Conservation (phyloP, 2,797 vertebrate genomes). For the Lepus oiostolus region DNA sequence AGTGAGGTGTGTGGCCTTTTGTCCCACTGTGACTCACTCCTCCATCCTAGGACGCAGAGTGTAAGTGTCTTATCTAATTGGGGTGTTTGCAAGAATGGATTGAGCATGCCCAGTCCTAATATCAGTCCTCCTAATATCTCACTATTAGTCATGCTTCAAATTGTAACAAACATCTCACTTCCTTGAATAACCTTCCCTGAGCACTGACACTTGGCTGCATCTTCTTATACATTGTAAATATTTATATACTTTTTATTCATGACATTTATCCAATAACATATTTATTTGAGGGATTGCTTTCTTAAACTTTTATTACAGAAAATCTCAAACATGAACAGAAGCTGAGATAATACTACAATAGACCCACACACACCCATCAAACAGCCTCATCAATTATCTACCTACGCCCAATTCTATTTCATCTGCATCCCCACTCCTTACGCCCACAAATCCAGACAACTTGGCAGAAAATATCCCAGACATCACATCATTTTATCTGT, state of each 20-base stretch:
- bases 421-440: background rate
- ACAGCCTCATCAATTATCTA: background rate
- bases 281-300: background rate
- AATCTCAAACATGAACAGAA: background rate
- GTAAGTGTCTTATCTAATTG: background rate
- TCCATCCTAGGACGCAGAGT: background rate
- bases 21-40: background rate
- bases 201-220: background rate
- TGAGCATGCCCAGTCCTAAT: background rate
- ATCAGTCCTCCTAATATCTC: background rate
- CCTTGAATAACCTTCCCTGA: background rate
- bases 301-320: constrained; percentile 8
- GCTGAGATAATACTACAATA: background rate
- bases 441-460: background rate
- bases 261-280: background rate
- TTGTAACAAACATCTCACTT: background rate
- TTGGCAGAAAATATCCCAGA: constrained; percentile 34
- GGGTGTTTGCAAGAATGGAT: background rate
- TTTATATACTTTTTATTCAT: background rate
- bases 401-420: background rate
- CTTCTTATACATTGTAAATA: background rate
- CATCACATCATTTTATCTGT: background rate
- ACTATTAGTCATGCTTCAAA: background rate
- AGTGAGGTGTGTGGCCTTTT: background rate
- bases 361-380: background rate